phyloP scores from a whole-genome alignment of 1,140 invertebrate species.

The Platyscapa corneri region DNA sequence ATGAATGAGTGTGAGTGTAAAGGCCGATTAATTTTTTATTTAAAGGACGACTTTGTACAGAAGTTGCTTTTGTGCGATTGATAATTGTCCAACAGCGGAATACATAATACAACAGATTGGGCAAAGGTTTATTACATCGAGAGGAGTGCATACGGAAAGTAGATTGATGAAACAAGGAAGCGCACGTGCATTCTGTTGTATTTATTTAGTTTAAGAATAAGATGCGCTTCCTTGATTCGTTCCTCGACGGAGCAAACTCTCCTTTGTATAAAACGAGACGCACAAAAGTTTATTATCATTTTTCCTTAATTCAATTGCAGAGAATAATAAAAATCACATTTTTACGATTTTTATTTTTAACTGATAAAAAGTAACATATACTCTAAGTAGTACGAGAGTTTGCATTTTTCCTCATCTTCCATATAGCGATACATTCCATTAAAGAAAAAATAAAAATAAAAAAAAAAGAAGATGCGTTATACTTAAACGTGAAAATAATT shows the following conservation, averaged over 20 bases:
- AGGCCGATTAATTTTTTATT: conserved; percentile 35
- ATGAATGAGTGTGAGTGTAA: neutral
- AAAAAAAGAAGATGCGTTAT: conserved; percentile 23
- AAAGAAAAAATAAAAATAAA: conserved; percentile 56
- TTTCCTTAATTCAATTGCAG: neutral
- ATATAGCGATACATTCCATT: conserved; percentile 74
- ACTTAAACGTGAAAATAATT: conserved; percentile 14
- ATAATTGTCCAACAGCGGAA: conserved; percentile 9
- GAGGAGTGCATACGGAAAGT: neutral
- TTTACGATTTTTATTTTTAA: neutral
- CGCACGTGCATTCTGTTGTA: conserved; percentile 15
- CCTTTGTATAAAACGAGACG: conserved; percentile 6
- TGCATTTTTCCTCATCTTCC: conserved; percentile 67
- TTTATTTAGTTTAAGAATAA: conserved; percentile 27
- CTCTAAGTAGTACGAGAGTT: conserved; percentile 20
- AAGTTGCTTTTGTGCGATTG: conserved; percentile 11
- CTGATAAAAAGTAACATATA: neutral
- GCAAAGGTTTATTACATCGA: neutral
- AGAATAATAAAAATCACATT: neutral
- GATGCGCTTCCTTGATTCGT: conserved; percentile 32
- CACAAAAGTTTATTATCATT: conserved; percentile 17
- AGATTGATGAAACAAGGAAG: conserved; percentile 7
- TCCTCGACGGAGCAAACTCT: neutral
- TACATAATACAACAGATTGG: neutral
- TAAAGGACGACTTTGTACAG: conserved; percentile 37